phyloP scores from a whole-genome alignment of 2,113 vertebrate genomes.

The Sinocyclocheilus anophthalmus region DNA sequence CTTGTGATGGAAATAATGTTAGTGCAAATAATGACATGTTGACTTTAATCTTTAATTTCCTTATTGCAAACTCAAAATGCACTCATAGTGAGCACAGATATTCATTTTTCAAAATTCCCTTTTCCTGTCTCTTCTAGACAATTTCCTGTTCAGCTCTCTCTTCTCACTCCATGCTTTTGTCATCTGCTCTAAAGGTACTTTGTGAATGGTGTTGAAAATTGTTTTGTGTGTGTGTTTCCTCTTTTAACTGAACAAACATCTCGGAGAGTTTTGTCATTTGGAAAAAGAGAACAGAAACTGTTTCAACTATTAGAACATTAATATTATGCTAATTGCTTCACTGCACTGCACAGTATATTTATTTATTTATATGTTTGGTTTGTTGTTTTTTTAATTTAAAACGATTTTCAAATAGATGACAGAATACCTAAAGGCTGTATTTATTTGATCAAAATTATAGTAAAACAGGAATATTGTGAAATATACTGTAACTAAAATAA shows the following conservation, averaged over 20 bases:
- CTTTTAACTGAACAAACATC: not conserved
- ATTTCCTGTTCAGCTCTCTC: constrained; percentile 73
- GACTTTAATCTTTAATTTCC: not conserved
- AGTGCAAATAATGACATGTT: not conserved
- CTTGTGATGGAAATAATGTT: too few relatives aligned
- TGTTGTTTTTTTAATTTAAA: too few relatives aligned
- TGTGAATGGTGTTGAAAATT: not conserved
- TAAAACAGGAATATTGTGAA: too few relatives aligned
- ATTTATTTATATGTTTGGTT: too few relatives aligned
- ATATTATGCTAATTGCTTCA: not conserved
- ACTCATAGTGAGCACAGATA: not conserved
- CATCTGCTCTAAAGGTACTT: constrained; percentile 75
- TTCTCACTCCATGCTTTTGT: constrained; percentile 67
- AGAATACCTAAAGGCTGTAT: too few relatives aligned
- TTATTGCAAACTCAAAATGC: not conserved
- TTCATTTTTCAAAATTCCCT: not conserved
- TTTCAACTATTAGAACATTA: not conserved
- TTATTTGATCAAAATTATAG: too few relatives aligned
- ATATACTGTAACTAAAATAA: too few relatives aligned
- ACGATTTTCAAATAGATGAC: too few relatives aligned
- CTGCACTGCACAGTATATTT: not conserved
- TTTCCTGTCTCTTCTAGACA: constrained; percentile 61
- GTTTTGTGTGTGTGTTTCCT: not conserved
- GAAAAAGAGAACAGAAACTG: not conserved
- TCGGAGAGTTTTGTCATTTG: not conserved